These are phyloP conservation scores for Nettapus auritus DNA, from an alignment of 2,113 vertebrate genomes.

Conservation along the genomic window DNA sequence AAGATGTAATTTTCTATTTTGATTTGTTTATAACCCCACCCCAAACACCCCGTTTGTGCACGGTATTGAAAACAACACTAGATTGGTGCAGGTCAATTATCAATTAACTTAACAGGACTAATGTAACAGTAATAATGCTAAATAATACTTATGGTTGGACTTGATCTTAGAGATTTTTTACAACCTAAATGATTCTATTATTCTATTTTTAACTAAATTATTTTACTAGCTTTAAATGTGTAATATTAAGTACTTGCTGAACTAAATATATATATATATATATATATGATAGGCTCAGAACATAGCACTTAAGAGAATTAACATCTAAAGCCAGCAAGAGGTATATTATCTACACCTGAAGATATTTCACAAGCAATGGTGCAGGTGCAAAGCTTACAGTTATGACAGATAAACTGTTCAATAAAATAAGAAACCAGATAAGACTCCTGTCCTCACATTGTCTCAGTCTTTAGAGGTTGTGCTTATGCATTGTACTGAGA, in stretches of 20 bases:
- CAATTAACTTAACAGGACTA: background rate
- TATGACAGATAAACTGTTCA: slow-evolving; percentile 7
- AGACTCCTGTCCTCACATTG: slow-evolving; percentile 12
- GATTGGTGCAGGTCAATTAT: background rate
- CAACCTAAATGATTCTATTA: too few species aligned
- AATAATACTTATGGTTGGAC: background rate
- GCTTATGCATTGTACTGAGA: background rate
- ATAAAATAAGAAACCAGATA: slow-evolving; percentile 50
- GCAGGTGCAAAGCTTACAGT: background rate
- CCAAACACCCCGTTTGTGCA: rapidly evolving
- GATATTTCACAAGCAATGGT: background rate
- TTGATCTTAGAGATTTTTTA: too few species aligned
- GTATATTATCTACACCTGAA: background rate
- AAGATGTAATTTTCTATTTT: background rate
- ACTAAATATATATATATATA: too few species aligned
- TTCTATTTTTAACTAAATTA: background rate
- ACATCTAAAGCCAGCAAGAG: background rate
- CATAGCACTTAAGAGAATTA: background rate
- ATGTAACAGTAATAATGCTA: too few species aligned
- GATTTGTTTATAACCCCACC: background rate
- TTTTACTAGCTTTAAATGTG: background rate
- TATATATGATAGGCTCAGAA: background rate
- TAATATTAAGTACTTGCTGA: background rate
- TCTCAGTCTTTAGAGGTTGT: background rate
- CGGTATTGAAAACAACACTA: background rate